A percentile compares a stretch with the other conserved stretches of the same genome.
Conservation (phyloP, 2,113 vertebrate genomes). For the Cinclus mexicanus region DNA sequence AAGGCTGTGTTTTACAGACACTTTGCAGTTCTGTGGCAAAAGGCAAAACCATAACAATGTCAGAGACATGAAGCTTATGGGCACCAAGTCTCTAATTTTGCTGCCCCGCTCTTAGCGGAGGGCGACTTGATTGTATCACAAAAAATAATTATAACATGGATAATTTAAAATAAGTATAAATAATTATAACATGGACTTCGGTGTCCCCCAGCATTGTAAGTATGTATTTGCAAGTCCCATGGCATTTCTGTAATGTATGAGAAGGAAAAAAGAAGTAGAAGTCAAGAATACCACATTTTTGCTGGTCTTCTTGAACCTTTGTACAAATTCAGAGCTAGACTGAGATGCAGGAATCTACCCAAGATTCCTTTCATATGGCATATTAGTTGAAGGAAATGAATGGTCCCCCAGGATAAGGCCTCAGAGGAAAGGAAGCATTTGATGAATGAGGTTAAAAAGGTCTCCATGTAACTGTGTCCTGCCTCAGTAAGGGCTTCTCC, state of each 20-base stretch:
- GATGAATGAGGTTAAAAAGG: conserved; percentile 58
- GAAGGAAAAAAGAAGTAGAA: neutral
- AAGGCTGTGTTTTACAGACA: neutral
- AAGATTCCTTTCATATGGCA: conserved; percentile 44
- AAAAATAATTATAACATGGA: neutral
- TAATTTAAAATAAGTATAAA: too few relatives aligned
- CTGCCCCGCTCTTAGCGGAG: neutral
- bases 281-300: neutral
- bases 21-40: neutral
- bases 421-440: conserved; percentile 53
- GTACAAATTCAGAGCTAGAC: neutral
- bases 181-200: neutral
- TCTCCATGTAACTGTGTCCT: conserved; percentile 46
- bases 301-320: neutral
- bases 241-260: neutral
- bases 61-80: neutral
- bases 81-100: neutral
- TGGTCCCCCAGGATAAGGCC: conserved; percentile 28
- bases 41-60: neutral
- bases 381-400: conserved; percentile 57
- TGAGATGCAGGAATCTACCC: conserved; percentile 41
- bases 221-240: too few relatives aligned
- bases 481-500: conserved; percentile 40
- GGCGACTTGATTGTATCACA: neutral
- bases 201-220: neutral